Conservation (phyloP, 1,140 invertebrate species). For the Danaus plexippus region DNA sequence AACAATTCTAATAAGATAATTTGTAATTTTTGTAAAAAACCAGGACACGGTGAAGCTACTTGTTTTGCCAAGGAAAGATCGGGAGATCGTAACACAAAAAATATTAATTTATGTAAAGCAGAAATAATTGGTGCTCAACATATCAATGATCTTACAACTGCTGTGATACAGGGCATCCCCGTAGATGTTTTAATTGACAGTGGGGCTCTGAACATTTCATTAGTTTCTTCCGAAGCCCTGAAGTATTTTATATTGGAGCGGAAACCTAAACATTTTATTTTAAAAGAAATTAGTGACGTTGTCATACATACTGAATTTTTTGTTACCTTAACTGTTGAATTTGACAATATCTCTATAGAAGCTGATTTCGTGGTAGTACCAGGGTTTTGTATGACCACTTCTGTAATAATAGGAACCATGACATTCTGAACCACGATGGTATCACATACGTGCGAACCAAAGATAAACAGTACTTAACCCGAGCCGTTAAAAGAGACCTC, state of each 20-base stretch:
- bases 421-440: constrained; percentile 26
- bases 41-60: background rate
- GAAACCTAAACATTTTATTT: background rate
- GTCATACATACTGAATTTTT: constrained; percentile 5
- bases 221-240: background rate
- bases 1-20: too few relatives aligned
- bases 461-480: constrained; percentile 5
- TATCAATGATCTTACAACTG: background rate
- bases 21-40: constrained; percentile 1
- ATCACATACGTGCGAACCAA: constrained; percentile 23
- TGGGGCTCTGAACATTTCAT: constrained; percentile 3
- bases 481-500: background rate
- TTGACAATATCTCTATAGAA: constrained; percentile 15
- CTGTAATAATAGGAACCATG: constrained; percentile 26
- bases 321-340: constrained; percentile 19
- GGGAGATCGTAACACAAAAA: background rate
- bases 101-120: constrained; percentile 3
- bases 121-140: background rate
- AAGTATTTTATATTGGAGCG: constrained; percentile 1
- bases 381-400: constrained; percentile 10
- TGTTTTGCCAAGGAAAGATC: background rate
- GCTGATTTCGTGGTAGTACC: constrained; percentile 23
- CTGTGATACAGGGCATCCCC: constrained; percentile 6
- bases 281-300: constrained; percentile 3
- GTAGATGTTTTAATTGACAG: constrained; percentile 8